Evolutionary conservation across 1,140 invertebrate genomes (phyloP), one percentile per base, ranked within the genome.

Genomic region (Macrosteles quadrilineatus): DNA sequence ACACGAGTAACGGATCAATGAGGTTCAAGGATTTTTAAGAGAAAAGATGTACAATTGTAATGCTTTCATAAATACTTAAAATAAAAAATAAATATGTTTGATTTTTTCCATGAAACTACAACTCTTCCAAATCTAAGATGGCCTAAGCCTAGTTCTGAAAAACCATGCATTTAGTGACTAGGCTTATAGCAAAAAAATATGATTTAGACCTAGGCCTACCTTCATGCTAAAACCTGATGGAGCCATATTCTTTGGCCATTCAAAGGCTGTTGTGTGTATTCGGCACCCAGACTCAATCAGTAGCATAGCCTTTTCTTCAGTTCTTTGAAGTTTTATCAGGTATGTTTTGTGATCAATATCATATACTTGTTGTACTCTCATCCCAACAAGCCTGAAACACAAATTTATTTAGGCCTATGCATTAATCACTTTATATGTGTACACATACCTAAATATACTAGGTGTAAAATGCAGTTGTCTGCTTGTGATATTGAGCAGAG

Each of bases 141-240:
- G n/a, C n/a, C n/a, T n/a, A n/a, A n/a, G n/a, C n/a, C n/a, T n/a
- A n/a, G n/a, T n/a, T n/a, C n/a, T n/a, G n/a, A n/a, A n/a, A n/a
- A n/a, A n/a, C n/a, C n/a, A n/a, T n/a, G n/a, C n/a, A n/a, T n/a
- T n/a, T n/a, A n/a, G n/a, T n/a, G n/a, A n/a, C n/a, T n/a, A n/a
- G n/a, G n/a, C n/a, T n/a, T n/a, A n/a, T n/a, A n/a, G n/a, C n/a
- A n/a, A n/a, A n/a, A n/a, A n/a, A n/a, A n/a, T n/a, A n/a, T n/a
- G n/a, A n/a, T n/a, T n/a, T n/a, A n/a, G n/a, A n/a, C n/a, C 4
- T 36, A 14, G 4, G 63, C 47, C 12, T 78, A 94, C 92, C 86
- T 99, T 99, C 97, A 99, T 99, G 68, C 93, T 92, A 80, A 99
- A 99, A 1, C 96, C 94, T 17, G 95, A 98, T 1, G 97, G 96